Base-by-base conservation (phyloP, 2,797 vertebrate genomes). In the Miichthys miiuy region DNA sequence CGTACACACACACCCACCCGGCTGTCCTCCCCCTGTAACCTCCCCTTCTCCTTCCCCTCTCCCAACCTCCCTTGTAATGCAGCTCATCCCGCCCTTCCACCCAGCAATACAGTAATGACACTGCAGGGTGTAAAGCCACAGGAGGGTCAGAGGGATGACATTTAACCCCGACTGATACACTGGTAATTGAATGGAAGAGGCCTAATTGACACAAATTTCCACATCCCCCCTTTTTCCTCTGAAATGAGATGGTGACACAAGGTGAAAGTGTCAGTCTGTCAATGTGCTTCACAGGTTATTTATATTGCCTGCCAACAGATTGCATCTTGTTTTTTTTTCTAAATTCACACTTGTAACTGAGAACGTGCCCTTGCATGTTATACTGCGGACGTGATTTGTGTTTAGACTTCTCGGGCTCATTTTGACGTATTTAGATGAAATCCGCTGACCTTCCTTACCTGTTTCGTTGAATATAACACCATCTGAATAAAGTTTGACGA, bases 111-210 rank as follows among this genome's bases (percentile, higher is more conserved):
- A 72, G 76, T 79, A 81, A 82, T 82, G 88, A 87, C 77, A 68
- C 67, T 18, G 71, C 76, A 72, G 64, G 76, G 81, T 42, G 1
- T 27, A 54, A 57, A 46, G 62, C 79, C 75, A 72, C 42, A 51
- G 42, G 55, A 73, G 75, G 82, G 90, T 87, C 84, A 86, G 72
- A 42, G 79, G 70, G 56, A 46, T 68, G 14, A 68, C 60, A 41
- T 76, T 70, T 72, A 56, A 47, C 68, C 72, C 56, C 71, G 18
- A 83, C 69, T 90, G 88, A 90, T 88, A 77, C 21, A 2, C 56
- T 58, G 54, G 63, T 91, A 87, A 92, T 93, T 92, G 89, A 89
- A 90, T 84, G 72, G 75, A 91, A 80, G 80, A 56, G 30, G 51
- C 57, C 80, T 88, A 83, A 90, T 88, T 81, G 84, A 89, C 81